Base-by-base conservation (phyloP, 2,797 vertebrate species). In the Sebastes itinus region DNA sequence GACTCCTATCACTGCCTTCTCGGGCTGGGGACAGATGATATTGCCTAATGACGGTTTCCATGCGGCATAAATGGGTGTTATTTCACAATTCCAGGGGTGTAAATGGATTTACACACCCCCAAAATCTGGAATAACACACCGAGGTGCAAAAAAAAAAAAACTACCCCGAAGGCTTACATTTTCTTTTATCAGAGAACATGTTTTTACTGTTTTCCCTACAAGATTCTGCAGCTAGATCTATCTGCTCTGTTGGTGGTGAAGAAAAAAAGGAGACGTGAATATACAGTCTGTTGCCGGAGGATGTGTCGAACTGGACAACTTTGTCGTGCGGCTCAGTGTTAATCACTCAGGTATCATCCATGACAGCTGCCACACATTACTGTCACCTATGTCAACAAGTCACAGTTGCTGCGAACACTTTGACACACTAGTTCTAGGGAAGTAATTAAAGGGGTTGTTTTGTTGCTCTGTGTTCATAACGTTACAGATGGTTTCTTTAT, bases 21-120 rank as follows among this genome's bases (percentile, higher is more conserved):
- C 49, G 6, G 72, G 80, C 74, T 64, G 58, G 49, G 35, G 72
- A 80, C 59, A 25, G 74, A 75, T 74, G 64, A 85, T 83, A 68
- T 70, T 67, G 32, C 68, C 55, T 82, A 68, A 79, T 73, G 74
- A 78, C 65, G 71, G 52, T 78, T 86, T 86, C 70, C 65, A 52
- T 67, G 67, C 35, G 2, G 67, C 69, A 35, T 70, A 18, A 54
- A 16, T 71, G 6, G 28, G 38, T 81, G 72, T 75, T 77, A 72
- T 77, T 78, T 77, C 18, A 73, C 81, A 84, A 78, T 80, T 87
- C 75, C 22, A 76, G 73, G 27, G 28, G 63, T 75, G 67, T 82
- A 86, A 89, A 90, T 88, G 68, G 75, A 84, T 84, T 88, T 82
- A 18, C 30, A 66, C 20, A 5, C 58, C 59, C 60, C 73, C 67